Evolutionary conservation across 2,888 invertebrate genomes (phyloP).

Genomic region (Phytoseiulus persimilis): DNA sequence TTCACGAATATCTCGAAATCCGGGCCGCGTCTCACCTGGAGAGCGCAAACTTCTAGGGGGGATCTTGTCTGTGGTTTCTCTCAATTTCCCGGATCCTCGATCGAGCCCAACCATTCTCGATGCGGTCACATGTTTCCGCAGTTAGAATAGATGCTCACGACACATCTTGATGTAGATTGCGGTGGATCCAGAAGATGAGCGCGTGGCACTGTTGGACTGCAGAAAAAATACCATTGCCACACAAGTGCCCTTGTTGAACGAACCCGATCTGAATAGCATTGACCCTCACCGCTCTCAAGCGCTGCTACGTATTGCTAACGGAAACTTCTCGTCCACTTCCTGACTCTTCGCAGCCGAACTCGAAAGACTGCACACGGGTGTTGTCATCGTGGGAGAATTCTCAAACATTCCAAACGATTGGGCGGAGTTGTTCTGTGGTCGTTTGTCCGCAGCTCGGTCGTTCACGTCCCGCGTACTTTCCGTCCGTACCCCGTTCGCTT

Average conservation of each 20-base stretch:
- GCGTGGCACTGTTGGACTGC: background rate
- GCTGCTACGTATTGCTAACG: background rate
- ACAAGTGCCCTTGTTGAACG: background rate
- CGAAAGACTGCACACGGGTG: background rate
- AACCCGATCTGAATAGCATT: background rate
- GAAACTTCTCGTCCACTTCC: background rate
- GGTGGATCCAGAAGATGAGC: background rate
- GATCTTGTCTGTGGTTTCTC: too few species aligned
- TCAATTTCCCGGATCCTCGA: too few species aligned
- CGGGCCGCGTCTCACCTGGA: too few species aligned
- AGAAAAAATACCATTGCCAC: background rate
- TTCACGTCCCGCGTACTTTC: background rate
- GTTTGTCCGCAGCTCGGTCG: background rate
- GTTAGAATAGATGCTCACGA: too few species aligned
- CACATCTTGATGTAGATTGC: background rate
- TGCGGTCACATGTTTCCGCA: too few species aligned
- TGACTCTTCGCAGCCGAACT: background rate
- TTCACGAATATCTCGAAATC: too few species aligned
- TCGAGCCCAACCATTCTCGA: too few species aligned
- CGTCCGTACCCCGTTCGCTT: background rate
- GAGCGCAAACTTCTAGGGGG: too few species aligned
- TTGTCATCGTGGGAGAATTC: background rate
- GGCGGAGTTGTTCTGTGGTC: background rate
- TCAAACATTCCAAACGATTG: background rate
- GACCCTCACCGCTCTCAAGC: background rate